These are phyloP conservation scores for Syritta pipiens DNA, from an alignment of 2,888 invertebrate species.

Conservation along the genomic window DNA sequence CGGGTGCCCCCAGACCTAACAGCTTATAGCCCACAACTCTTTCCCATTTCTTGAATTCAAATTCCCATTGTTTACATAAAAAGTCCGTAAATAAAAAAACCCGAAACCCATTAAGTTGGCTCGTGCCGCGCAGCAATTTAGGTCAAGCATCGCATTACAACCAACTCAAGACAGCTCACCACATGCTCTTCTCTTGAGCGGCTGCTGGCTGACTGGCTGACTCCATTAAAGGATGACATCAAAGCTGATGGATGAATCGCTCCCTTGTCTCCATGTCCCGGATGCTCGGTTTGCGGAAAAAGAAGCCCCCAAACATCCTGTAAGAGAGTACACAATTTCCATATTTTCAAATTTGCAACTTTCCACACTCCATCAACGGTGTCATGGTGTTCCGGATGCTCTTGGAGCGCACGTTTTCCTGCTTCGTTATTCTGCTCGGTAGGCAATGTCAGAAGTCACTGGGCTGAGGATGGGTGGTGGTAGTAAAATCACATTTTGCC, in stretches of 20 bases:
- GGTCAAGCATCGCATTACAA: slow-evolving; percentile 42
- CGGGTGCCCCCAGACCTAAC: too few species aligned
- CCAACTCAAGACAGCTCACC: slow-evolving; percentile 17
- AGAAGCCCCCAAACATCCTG: background rate
- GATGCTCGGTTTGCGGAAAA: background rate
- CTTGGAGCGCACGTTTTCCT: slow-evolving; percentile 24
- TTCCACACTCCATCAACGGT: slow-evolving; percentile 28
- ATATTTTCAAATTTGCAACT: slow-evolving; percentile 55
- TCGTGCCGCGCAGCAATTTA: slow-evolving; percentile 31
- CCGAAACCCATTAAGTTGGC: slow-evolving; percentile 1
- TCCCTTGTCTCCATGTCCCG: slow-evolving; percentile 12
- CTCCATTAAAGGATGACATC: slow-evolving; percentile 25
- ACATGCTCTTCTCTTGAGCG: background rate
- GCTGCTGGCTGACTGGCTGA: background rate
- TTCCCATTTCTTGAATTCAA: background rate
- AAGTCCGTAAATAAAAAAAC: background rate
- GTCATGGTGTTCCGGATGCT: slow-evolving; percentile 11
- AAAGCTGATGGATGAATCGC: slow-evolving; percentile 37
- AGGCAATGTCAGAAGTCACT: slow-evolving; percentile 39
- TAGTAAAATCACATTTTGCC: slow-evolving; percentile 2
- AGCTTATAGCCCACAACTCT: too few species aligned
- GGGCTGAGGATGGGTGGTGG: background rate
- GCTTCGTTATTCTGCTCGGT: slow-evolving; percentile 13
- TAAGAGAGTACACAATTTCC: slow-evolving; percentile 16
- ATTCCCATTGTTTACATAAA: background rate